Evolutionary conservation across 2,113 vertebrate genomes (phyloP), one percentile per base, ranked within the genome.

Genomic region (Tichodroma muraria): DNA sequence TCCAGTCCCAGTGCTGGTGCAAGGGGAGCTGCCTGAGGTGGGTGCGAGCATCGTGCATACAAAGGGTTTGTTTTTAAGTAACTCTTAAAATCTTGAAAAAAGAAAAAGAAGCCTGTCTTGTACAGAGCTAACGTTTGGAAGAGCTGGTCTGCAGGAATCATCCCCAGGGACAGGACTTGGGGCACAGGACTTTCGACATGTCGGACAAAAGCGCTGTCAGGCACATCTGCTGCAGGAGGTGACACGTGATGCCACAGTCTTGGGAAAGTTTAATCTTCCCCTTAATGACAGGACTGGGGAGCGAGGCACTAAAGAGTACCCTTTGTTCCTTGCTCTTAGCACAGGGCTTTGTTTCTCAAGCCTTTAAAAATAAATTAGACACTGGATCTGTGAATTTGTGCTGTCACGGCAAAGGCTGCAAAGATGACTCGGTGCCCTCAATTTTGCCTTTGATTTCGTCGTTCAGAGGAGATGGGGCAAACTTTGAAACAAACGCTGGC

Each of bases 231-330:
- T 96, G 88, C 95, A 64, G 72, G 27, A 92, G 95, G 88, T 20
- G 95, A 73, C 96, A 94, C 80, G 96, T 96, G 95, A 95, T 95
- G 30, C 64, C 0, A 76, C 88, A 80, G 85, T 71, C 96, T 95
- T 95, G 95, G 85, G 94, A 95, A 96, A 95, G 96, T 97, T 97
- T 97, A 97, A 97, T 95, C 96, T 96, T 96, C 85, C 87, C 76
- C 91, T 80, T 95, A 97, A 91, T 95, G 94, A 97, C 93, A 96
- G 93, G 93, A 93, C 81, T 78, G 88, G 91, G 89, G 95, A 94
- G 91, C 2, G 13, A 93, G 91, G 91, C 94, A 94, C 87, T 88
- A 64, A 95, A 95, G 90, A 96, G 79, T 77, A 68, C 82, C 87
- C 94, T 96, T 96, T 97, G 93, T 96, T 95, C 91, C 93, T 94